phyloP scores from a whole-genome alignment of 2,888 invertebrate species.

The Drosophila flavopinicola region DNA sequence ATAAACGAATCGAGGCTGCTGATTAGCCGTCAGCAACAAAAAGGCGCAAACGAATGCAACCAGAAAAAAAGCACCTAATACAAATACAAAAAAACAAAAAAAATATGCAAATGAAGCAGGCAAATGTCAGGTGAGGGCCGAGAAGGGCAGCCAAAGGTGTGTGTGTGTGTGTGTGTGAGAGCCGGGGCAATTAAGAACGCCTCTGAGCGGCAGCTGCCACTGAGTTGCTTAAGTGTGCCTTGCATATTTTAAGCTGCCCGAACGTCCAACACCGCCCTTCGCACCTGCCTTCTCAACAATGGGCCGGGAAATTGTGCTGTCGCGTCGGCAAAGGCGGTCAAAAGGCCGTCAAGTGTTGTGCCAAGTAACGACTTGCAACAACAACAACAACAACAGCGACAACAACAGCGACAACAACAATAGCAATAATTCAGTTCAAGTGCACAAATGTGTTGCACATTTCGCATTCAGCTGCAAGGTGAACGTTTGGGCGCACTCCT shows the following conservation, averaged over 20 bases:
- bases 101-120: conserved; percentile 24
- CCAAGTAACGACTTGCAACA: conserved; percentile 40
- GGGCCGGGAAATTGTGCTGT: conserved; percentile 26
- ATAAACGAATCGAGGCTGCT: conserved; percentile 11
- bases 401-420: no score
- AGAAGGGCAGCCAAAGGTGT: neutral
- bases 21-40: conserved; percentile 25
- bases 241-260: conserved; percentile 65
- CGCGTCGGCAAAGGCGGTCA: conserved; percentile 64
- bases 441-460: conserved; percentile 73
- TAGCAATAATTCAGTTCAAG: conserved; percentile 59
- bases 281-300: conserved; percentile 14
- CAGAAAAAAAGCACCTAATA: neutral
- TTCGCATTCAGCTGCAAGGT: conserved; percentile 64
- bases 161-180: neutral
- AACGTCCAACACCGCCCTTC: neutral
- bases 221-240: conserved; percentile 58
- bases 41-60: neutral
- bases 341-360: conserved; percentile 71
- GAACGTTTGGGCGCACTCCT: conserved; percentile 23
- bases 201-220: conserved; percentile 53
- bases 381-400: conserved; percentile 36
- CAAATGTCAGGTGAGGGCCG: conserved; percentile 1
- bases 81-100: no score
- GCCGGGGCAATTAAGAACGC: conserved; percentile 51